Evolutionary conservation across 2,797 vertebrate genomes (phyloP), one percentile per base, ranked within the genome.

Genomic region (Gambusia yucatana): DNA sequence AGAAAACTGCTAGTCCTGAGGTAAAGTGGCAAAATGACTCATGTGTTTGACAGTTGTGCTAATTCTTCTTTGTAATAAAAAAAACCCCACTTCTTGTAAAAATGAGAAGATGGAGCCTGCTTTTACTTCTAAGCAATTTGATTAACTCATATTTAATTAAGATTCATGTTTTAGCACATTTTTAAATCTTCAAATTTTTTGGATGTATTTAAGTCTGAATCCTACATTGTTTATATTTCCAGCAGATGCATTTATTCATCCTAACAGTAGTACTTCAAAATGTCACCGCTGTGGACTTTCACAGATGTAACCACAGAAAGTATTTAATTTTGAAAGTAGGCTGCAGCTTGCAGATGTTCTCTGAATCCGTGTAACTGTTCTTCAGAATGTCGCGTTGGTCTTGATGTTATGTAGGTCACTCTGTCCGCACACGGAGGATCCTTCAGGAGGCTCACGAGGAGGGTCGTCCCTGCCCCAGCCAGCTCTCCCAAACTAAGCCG

Each of bases 391-490:
- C 41, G 43, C 70, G 33, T 44, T 4, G 0, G 52, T 33, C 22
- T 80, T 57, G 41, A 71, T 87, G 46, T 80, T 44, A 22, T 84
- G 72, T 92, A 99, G 98, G 97, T 91, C 96, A 94, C 86, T 97
- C 95, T 87, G 89, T 89, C 59, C 97, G 97, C 39, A 95, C 92
- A 36, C 95, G 97, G 55, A 95, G 94, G n/a, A 94, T 98, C 86
- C 92, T 97, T 57, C 96, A 97, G 93, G 95, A 90, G 78, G 94
- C 97, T 17, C 96, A 95, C 4, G 97, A 97, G 6, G 97, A 97
- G 90, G 98, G 98, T 63, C 93, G 97, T 4, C 96, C 96, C 0
- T 99, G 98, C 83, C 97, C 97, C 0, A 89, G 77, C 43, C 97
- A 97, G 84, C 97, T 99, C 72, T 93, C 84, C 75, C 98, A 99